phyloP scores from a whole-genome alignment of 92 coral and sea anemone species.

The Bergia sp. region DNA sequence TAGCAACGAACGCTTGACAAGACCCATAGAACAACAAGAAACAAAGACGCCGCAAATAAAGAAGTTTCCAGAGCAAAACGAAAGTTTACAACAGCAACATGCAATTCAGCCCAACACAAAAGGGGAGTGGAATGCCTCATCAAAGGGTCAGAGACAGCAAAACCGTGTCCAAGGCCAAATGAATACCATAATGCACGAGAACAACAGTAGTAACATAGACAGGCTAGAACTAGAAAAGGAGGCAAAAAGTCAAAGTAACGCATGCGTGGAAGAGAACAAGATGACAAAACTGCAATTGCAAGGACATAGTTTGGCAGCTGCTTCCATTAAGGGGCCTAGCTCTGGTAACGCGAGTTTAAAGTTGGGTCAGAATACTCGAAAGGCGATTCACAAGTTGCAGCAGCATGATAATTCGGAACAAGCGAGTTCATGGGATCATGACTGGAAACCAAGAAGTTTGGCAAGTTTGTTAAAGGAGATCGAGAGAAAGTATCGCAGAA shows the following conservation, averaged over 20 bases:
- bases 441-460: neutral
- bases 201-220: neutral
- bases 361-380: neutral
- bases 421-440: neutral
- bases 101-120: neutral
- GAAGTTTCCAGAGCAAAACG: neutral
- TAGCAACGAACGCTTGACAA: no score
- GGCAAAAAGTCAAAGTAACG: neutral
- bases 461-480: slow-evolving; percentile 10
- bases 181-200: neutral
- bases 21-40: neutral
- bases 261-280: neutral
- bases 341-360: neutral
- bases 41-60: neutral
- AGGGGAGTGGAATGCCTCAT: neutral
- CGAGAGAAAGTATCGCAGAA: slow-evolving; percentile 1
- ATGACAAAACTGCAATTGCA: neutral
- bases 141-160: neutral
- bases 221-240: neutral
- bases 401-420: neutral
- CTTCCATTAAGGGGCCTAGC: neutral
- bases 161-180: neutral
- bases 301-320: neutral
- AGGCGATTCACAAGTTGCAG: neutral
- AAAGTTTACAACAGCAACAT: neutral